These are phyloP conservation scores for Saiga tatarica DNA, from an alignment of 2,113 vertebrate genomes.

Conservation along the genomic window DNA sequence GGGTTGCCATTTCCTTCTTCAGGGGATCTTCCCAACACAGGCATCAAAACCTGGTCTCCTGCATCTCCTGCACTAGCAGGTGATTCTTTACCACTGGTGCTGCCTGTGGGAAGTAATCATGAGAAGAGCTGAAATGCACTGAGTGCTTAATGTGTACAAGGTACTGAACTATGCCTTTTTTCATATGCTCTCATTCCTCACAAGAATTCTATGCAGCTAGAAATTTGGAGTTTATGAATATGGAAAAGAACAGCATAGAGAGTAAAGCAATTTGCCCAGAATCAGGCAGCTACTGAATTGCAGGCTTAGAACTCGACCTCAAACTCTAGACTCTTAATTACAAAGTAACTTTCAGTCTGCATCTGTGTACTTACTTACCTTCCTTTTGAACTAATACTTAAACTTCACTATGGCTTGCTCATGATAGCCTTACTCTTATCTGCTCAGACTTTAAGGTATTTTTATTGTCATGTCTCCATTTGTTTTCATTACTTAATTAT, in stretches of 20 bases:
- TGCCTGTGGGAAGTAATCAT: background rate
- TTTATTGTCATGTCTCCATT: background rate
- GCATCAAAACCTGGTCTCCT: background rate
- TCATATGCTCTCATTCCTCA: background rate
- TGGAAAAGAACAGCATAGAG: background rate
- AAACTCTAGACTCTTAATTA: background rate
- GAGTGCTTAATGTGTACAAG: background rate
- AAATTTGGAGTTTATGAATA: background rate
- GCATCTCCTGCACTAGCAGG: background rate
- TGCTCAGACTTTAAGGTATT: background rate
- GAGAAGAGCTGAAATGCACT: background rate
- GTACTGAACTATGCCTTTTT: background rate
- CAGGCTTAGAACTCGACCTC: background rate
- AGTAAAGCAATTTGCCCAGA: background rate
- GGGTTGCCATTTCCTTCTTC: background rate
- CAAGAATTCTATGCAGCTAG: background rate
- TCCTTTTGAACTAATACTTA: background rate
- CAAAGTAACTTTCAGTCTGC: fast-evolving
- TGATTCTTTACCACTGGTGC: background rate
- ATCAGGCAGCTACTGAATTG: background rate
- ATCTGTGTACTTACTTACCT: background rate
- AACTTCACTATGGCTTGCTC: background rate
- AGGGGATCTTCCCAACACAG: background rate
- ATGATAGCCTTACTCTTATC: background rate
- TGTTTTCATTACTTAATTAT: background rate